A percentile compares a stretch with the other conserved stretches of the same genome.
phyloP scores from a whole-genome alignment of 1,140 invertebrate species.

The Drosophila funebris region DNA sequence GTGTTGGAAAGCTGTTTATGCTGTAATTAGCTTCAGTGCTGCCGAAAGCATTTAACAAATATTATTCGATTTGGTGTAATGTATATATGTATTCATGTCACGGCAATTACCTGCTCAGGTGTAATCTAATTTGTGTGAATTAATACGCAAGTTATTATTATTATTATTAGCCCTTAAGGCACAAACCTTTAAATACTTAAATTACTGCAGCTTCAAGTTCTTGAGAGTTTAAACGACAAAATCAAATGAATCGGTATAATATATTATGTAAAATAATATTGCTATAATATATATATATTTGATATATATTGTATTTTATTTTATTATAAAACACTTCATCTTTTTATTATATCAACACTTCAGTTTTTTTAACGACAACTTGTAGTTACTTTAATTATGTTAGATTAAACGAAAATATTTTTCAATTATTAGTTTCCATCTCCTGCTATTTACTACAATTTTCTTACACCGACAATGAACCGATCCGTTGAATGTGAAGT shows the following conservation, averaged over 20 bases:
- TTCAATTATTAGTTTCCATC: background rate
- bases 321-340: too few species aligned
- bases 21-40: conserved; percentile 38
- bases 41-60: conserved; percentile 26
- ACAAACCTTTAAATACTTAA: background rate
- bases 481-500: background rate
- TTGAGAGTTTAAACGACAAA: too few species aligned
- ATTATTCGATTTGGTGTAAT: conserved; percentile 11
- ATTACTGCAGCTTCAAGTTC: background rate
- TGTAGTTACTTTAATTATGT: too few species aligned
- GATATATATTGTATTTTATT: too few species aligned
- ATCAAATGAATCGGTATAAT: too few species aligned
- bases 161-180: background rate
- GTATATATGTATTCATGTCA: background rate
- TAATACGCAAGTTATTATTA: background rate
- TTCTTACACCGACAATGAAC: background rate
- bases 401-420: background rate
- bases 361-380: too few species aligned
- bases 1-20: conserved; percentile 43
- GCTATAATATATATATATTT: too few species aligned
- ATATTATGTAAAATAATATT: too few species aligned
- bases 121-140: background rate
- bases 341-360: too few species aligned
- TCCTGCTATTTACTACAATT: background rate
- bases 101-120: background rate